phyloP scores from a whole-genome alignment of 2,888 invertebrate species.

The Nephrocerus scutellatus region DNA sequence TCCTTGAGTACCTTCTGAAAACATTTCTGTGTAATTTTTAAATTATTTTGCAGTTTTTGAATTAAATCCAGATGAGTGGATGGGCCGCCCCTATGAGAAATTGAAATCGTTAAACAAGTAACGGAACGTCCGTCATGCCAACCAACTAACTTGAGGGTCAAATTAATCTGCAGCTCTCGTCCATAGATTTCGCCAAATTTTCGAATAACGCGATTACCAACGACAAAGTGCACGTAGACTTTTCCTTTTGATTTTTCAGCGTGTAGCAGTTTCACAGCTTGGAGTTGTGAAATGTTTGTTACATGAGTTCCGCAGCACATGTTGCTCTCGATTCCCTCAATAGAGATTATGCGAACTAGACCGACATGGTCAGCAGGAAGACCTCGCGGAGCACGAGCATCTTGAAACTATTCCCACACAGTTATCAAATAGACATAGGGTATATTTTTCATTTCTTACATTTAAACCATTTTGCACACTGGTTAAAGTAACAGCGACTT shows the following conservation, averaged over 20 bases:
- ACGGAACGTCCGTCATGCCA: background rate
- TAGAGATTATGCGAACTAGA: slow-evolving; percentile 67
- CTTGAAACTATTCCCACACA: slow-evolving; percentile 30
- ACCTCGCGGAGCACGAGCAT: slow-evolving; percentile 51
- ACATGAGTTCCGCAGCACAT: slow-evolving; percentile 89
- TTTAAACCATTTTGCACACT: background rate
- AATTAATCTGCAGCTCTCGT: slow-evolving; percentile 62
- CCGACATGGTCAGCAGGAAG: slow-evolving; percentile 74
- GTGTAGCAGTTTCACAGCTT: slow-evolving; percentile 60
- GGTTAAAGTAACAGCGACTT: slow-evolving; percentile 50
- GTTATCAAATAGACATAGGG: background rate
- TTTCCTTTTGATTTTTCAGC: slow-evolving; percentile 67
- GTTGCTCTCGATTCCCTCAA: slow-evolving; percentile 68
- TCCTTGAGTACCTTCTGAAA: slow-evolving; percentile 61
- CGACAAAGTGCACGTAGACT: slow-evolving; percentile 61
- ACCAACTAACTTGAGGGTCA: slow-evolving; percentile 60
- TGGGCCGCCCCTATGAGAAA: slow-evolving; percentile 57
- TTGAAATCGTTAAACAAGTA: background rate
- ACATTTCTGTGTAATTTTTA: slow-evolving; percentile 59
- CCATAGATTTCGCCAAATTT: slow-evolving; percentile 57
- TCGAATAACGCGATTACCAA: slow-evolving; percentile 62
- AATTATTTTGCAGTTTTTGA: slow-evolving; percentile 64
- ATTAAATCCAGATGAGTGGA: slow-evolving; percentile 63
- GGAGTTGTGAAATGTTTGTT: slow-evolving; percentile 61
- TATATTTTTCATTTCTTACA: slow-evolving; percentile 11